Evolutionary conservation across 2,888 invertebrate species (phyloP), one percentile per base, ranked within the genome.

Genomic region (Pammene aurita): DNA sequence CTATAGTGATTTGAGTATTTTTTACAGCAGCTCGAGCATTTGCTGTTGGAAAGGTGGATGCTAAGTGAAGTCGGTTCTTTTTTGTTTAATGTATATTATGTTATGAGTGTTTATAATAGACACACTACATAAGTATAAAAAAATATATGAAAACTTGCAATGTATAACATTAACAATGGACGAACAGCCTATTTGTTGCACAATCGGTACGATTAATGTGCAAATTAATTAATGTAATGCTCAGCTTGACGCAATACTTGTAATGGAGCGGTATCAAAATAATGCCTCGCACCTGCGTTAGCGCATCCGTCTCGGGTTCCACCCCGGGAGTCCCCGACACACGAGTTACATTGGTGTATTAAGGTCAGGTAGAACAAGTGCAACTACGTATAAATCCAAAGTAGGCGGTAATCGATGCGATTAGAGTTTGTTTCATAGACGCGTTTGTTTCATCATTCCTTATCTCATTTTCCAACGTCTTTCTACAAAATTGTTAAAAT

Each of bases 181-280:
- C 38, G 54, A 38, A 44, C 52, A 52, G 58, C 26, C 35, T 52
- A 38, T 64, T 58, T 46, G 50, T 60, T 69, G 60, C 69, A 64
- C 64, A 65, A 64, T 65, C 52, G 35, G 58, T 55, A 44, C 64
- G 56, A 65, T 65, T 69, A 64, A 69, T 65, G 69, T 55, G 64
- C 58, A 69, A 69, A 69, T 65, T 69, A 58, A 69, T 69, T 64
- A 69, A 69, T 69, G 54, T 69, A 69, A 60, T 69, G 65, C 58
- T 50, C 13, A 50, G 61, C 16, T 69, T 65, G 64, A 69, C 69
- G 69, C 69, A 69, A 69, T 69, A 65, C 41, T 64, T 41, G 58
- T 60, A 62, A 67, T 61, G 38, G 38, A 46, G 18, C 34, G 54
- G 50, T 66, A 66, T 61, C 66, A 61, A 61, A 54, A 44, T 67